phyloP scores from a whole-genome alignment of 2,113 vertebrate species.

The Forbesichthys papilliferus region DNA sequence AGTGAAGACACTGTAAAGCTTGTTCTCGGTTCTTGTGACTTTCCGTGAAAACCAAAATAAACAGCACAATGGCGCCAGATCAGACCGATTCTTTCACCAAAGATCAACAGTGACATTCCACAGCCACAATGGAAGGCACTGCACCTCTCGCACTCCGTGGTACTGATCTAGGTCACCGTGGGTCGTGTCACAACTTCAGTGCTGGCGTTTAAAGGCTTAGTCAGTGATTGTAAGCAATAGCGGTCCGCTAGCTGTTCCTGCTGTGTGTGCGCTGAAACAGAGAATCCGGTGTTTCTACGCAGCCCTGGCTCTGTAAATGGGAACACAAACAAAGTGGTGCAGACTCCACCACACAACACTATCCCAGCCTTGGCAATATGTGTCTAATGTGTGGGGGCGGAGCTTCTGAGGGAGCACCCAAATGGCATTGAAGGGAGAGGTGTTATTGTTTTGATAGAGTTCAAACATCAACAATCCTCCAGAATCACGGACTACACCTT shows the following conservation, averaged over 20 bases:
- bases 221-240: too few species aligned
- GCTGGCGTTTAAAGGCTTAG: conserved; percentile 28
- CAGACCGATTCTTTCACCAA: conserved; percentile 38
- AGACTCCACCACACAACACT: too few species aligned
- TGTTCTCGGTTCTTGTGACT: conserved; percentile 38
- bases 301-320: too few species aligned
- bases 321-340: too few species aligned
- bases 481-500: too few species aligned
- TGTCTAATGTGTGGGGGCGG: too few species aligned
- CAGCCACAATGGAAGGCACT: conserved; percentile 33
- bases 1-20: conserved; percentile 39
- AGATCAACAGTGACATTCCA: conserved; percentile 40
- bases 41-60: conserved; percentile 40
- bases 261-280: too few species aligned
- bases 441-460: conserved; percentile 1
- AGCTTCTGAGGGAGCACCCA: too few species aligned
- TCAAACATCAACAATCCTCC: too few species aligned
- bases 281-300: too few species aligned
- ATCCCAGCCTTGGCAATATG: too few species aligned
- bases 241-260: too few species aligned
- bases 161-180: conserved; percentile 36
- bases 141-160: conserved; percentile 18
- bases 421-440: conserved; percentile 25
- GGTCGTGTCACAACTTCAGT: conserved; percentile 62
- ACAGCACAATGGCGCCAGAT: conserved; percentile 52